phyloP scores from a whole-genome alignment of 2,113 vertebrate species.

The Eonycteris spelaea region DNA sequence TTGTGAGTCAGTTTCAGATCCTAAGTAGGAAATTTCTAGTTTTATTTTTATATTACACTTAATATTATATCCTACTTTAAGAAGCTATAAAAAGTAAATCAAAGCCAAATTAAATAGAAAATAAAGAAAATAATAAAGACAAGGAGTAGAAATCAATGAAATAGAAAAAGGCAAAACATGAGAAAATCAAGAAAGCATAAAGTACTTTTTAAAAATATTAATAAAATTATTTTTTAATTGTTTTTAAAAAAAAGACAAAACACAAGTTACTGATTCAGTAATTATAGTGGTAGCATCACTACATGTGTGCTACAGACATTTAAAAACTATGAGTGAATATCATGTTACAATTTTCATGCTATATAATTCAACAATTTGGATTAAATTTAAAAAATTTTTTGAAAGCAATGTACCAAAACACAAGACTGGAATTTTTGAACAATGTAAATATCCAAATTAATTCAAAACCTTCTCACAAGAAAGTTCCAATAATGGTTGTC shows the following conservation, averaged over 20 bases:
- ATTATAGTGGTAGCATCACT: background rate
- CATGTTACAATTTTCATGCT: background rate
- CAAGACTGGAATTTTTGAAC: background rate
- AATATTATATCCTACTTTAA: background rate
- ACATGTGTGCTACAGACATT: background rate
- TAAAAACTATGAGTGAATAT: background rate
- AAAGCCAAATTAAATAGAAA: background rate
- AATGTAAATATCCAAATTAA: conserved; percentile 5
- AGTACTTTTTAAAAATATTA: background rate
- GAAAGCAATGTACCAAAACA: background rate
- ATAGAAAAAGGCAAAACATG: background rate
- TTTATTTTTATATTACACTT: background rate
- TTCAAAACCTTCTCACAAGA: conserved; percentile 1
- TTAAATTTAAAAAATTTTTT: background rate
- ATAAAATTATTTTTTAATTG: background rate
- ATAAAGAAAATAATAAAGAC: background rate
- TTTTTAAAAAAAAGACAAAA: background rate
- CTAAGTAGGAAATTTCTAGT: background rate
- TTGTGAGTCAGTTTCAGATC: background rate
- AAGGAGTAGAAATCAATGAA: background rate
- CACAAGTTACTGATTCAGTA: background rate
- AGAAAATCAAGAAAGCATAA: background rate
- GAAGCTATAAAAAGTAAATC: background rate
- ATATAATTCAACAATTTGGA: background rate
- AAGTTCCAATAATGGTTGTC: background rate